Evolutionary conservation across 2,888 invertebrate species (phyloP), one percentile per base, ranked within the genome.

Genomic region (Halictus ligatus): DNA sequence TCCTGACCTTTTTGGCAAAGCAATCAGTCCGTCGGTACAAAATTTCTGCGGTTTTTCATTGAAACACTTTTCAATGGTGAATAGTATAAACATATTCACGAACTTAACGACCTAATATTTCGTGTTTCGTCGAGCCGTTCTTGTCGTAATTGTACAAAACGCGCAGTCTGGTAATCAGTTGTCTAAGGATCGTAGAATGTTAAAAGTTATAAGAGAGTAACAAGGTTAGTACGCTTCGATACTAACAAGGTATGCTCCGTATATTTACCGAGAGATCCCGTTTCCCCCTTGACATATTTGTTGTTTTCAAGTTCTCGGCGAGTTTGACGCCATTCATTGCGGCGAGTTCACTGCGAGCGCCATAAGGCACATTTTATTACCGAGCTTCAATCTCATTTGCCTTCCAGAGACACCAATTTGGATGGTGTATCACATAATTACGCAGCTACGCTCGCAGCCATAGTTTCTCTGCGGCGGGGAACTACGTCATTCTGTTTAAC

Each of bases 361-460:
- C 83, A 72, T 84, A 84, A 75, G 78, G 60, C 15, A 75, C 50
- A 71, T 84, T 84, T 84, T 84, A 84, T 84, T 84, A 78, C 84
- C 75, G n/a, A 50, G 83, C 50, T 83, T 75, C 78, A 78, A 78
- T 75, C 78, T 83, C 75, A 75, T 82, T 82, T 67, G 77, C 48
- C 67, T 82, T 60, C 78, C 50, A 50, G 35, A n/a, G 10, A 75
- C 60, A 46, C 60, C 74, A 78, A 78, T 78, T 78, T 46, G 83
- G 78, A 78, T 78, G 40, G 67, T 58, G 78, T 78, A 75, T 83
- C 83, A 75, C 78, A 64, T 83, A 84, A 84, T 83, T 78, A 71
- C 83, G 48, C 54, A 54, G 82, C 25, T 64, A 71, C 78, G 43
- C 67, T 84, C 74, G 73, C 54, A 84, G 43, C 18, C 18, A 6